A percentile compares a stretch with the other conserved stretches of the same genome.
These are phyloP conservation scores for Napeogenes inachia DNA, from an alignment of 2,888 invertebrate species.

Conservation along the genomic window DNA sequence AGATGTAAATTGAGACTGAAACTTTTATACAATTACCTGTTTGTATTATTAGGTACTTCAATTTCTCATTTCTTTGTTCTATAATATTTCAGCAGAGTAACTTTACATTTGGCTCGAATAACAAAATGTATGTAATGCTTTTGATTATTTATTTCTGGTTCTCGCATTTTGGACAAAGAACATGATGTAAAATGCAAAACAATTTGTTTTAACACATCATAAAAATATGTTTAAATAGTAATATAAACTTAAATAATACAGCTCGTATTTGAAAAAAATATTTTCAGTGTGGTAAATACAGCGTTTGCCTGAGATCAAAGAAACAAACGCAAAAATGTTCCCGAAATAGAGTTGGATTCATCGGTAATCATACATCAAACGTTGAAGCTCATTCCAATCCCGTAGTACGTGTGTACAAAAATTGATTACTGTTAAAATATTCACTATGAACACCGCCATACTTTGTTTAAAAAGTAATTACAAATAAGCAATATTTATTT, in stretches of 20 bases:
- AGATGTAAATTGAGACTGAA: constrained; percentile 35
- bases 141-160: not conserved
- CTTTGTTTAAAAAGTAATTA: too few relatives aligned
- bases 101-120: not conserved
- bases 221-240: constrained; percentile 1
- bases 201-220: not conserved
- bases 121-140: not conserved
- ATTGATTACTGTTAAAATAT: constrained; percentile 4
- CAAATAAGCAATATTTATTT: too few relatives aligned
- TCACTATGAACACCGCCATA: not conserved
- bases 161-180: not conserved
- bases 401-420: constrained; percentile 15
- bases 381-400: constrained; percentile 16
- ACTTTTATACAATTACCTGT: not conserved
- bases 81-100: too few relatives aligned
- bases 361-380: constrained; percentile 26
- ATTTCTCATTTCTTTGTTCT: too few relatives aligned
- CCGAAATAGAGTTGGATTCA: constrained; percentile 24
- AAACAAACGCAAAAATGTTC: constrained; percentile 25
- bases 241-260: constrained; percentile 6
- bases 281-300: constrained; percentile 14
- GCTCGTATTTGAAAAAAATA: constrained; percentile 16
- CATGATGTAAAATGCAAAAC: not conserved
- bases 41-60: too few relatives aligned
- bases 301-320: constrained; percentile 25